These are phyloP conservation scores for Tokudaia tokunoshimensis DNA, from an alignment of 2,797 vertebrate species.

Conservation along the genomic window DNA sequence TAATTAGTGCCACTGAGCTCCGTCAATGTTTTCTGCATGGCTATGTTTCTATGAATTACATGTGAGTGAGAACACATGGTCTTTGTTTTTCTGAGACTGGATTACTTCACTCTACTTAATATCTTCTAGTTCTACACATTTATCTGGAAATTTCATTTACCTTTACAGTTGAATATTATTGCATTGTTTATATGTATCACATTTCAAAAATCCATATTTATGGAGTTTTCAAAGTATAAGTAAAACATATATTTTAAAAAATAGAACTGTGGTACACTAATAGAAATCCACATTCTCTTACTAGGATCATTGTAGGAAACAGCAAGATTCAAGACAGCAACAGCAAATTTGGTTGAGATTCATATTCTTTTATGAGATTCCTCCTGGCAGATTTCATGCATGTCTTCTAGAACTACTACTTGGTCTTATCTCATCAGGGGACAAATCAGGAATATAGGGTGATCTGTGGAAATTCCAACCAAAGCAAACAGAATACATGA, in stretches of 20 bases:
- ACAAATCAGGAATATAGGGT: neutral
- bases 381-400: too few relatives aligned
- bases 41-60: neutral
- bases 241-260: neutral
- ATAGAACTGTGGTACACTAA: neutral
- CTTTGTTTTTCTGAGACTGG: neutral
- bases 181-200: too few relatives aligned
- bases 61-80: neutral
- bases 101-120: neutral
- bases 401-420: neutral
- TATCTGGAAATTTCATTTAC: neutral
- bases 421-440: neutral
- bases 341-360: neutral
- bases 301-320: neutral
- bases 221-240: too few relatives aligned
- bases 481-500: too few relatives aligned
- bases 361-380: neutral
- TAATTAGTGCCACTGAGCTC: neutral
- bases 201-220: too few relatives aligned
- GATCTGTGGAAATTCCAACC: neutral
- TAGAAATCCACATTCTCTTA: neutral
- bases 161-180: neutral
- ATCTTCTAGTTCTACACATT: neutral
- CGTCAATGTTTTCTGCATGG: neutral
- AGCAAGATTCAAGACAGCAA: neutral